A percentile compares a stretch with the other conserved stretches of the same genome.
Conservation (phyloP, 2,888 invertebrate genomes). For the Chromoteleia sp. region DNA sequence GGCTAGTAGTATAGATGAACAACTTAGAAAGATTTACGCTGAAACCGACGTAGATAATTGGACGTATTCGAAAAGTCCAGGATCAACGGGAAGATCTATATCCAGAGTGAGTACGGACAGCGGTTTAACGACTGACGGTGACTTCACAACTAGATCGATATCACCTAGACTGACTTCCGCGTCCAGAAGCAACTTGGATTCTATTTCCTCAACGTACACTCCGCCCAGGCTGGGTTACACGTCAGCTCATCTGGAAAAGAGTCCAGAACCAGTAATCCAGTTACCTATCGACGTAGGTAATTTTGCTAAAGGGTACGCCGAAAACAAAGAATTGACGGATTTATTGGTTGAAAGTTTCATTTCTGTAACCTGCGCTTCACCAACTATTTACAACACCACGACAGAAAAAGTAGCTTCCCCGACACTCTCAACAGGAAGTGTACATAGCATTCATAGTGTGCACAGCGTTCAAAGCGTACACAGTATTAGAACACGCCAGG, state of each 20-base stretch:
- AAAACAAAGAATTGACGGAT: conserved; percentile 85
- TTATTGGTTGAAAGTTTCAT: conserved; percentile 86
- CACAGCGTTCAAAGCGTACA: conserved; percentile 77
- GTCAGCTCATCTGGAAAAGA: conserved; percentile 87
- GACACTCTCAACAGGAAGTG: conserved; percentile 86
- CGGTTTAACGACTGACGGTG: conserved; percentile 87
- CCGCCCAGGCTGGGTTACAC: conserved; percentile 87
- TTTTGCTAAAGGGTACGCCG: conserved; percentile 86
- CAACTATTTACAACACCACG: conserved; percentile 85
- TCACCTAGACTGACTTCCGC: conserved; percentile 82
- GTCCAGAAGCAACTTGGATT: conserved; percentile 80
- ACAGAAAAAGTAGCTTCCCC: conserved; percentile 87
- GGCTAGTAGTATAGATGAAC: conserved; percentile 89
- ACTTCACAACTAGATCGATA: conserved; percentile 84
- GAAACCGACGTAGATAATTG: conserved; percentile 88
- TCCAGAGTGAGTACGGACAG: conserved; percentile 86
- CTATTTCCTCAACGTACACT: conserved; percentile 79
- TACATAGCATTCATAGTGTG: conserved; percentile 80
- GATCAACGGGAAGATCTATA: conserved; percentile 83
- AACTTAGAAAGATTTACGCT: conserved; percentile 88
- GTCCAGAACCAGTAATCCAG: conserved; percentile 80
- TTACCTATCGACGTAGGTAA: conserved; percentile 87
- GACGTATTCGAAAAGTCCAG: conserved; percentile 89
- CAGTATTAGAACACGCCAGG: conserved; percentile 87
- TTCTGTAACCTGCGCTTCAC: conserved; percentile 85